Evolutionary conservation across 2,113 vertebrate genomes (phyloP).

Genomic region (Lagenorhynchus albirostris): DNA sequence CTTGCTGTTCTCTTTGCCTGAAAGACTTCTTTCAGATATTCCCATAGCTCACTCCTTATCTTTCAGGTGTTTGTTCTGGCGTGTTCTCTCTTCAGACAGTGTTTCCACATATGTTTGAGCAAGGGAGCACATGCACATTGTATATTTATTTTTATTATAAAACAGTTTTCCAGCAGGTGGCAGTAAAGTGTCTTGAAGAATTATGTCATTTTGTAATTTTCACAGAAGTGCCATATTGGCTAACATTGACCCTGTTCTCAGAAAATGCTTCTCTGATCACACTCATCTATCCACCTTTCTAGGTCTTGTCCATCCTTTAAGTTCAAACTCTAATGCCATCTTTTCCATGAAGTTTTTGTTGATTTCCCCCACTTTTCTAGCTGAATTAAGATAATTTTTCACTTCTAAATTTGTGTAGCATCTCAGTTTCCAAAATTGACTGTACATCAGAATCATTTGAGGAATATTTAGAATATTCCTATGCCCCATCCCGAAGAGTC

Average conservation of each 20-base stretch:
- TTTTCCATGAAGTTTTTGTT: not conserved
- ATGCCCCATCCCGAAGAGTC: not conserved
- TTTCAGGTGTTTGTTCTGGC: not conserved
- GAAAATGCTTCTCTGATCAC: not conserved
- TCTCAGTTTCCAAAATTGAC: not conserved
- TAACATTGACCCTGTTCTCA: not conserved
- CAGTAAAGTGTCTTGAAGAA: not conserved
- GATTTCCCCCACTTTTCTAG: not conserved
- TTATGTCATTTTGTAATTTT: not conserved
- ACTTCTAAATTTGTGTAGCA: not conserved
- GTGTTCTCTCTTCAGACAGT: not conserved
- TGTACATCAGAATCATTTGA: not conserved
- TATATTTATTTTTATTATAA: not conserved
- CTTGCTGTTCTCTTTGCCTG: not conserved
- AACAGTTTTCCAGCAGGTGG: slow-evolving; percentile 27
- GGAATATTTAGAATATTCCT: not conserved
- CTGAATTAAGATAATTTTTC: not conserved
- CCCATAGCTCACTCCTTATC: not conserved
- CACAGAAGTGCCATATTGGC: not conserved
- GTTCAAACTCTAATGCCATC: not conserved
- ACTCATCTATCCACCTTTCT: not conserved
- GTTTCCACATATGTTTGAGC: not conserved
- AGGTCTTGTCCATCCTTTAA: not conserved
- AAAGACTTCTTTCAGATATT: not conserved
- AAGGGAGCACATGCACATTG: not conserved